phyloP scores from a whole-genome alignment of 2,888 invertebrate species.

The Dryobota labecula region DNA sequence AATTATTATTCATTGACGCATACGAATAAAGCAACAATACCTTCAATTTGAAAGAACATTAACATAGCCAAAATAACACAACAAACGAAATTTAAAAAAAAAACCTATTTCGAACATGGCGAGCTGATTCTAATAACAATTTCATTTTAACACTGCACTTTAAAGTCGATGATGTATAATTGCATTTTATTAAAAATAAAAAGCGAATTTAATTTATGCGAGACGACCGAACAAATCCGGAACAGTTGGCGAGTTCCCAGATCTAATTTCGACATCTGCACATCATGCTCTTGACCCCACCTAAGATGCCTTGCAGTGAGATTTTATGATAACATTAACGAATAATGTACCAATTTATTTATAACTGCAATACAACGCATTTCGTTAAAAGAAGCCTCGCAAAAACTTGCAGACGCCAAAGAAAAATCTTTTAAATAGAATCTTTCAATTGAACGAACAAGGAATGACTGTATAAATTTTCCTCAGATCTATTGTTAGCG shows the following conservation, averaged over 20 bases:
- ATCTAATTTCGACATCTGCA: constrained; percentile 80
- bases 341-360: constrained; percentile 44
- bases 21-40: constrained; percentile 10
- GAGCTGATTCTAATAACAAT: constrained; percentile 51
- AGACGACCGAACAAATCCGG: constrained; percentile 71
- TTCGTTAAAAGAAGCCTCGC: constrained; percentile 50
- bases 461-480: constrained; percentile 86
- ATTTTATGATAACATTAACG: constrained; percentile 63
- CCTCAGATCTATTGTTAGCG: constrained; percentile 83
- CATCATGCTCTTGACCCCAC: constrained; percentile 85
- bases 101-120: background rate
- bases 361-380: constrained; percentile 43
- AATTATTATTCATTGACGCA: constrained; percentile 41
- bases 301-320: constrained; percentile 78
- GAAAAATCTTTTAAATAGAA: constrained; percentile 69
- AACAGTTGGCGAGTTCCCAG: constrained; percentile 85
- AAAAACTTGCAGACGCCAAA: constrained; percentile 68
- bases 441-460: constrained; percentile 80
- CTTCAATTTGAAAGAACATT: constrained; percentile 25
- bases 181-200: constrained; percentile 70
- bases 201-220: constrained; percentile 72
- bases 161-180: constrained; percentile 60
- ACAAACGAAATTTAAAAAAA: constrained; percentile 22
- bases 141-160: constrained; percentile 62
- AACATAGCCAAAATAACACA: constrained; percentile 1